Evolutionary conservation across 1,140 invertebrate genomes (phyloP).

Genomic region (Temnothorax curvispinosus): DNA sequence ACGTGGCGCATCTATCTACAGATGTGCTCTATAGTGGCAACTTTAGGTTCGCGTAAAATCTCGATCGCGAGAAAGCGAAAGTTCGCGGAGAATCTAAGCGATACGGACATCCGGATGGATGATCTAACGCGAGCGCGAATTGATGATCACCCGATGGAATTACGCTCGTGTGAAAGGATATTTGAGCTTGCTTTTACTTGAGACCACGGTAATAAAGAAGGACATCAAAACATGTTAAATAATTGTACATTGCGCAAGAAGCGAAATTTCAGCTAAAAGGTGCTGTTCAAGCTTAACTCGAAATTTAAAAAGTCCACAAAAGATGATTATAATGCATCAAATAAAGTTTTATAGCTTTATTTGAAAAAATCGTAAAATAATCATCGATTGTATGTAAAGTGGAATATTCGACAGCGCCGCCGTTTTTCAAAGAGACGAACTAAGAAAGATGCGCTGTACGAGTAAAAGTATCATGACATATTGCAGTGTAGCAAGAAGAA

Average conservation of each 20-base stretch:
- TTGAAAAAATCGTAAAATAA: too few relatives aligned
- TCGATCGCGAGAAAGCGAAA: constrained; percentile 40
- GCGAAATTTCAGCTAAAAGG: neutral
- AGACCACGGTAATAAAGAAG: neutral
- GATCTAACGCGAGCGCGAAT: constrained; percentile 15
- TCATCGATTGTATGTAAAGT: neutral
- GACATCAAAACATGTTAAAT: neutral
- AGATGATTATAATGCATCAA: neutral
- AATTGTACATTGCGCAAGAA: neutral
- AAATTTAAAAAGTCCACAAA: neutral
- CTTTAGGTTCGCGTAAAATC: constrained; percentile 24
- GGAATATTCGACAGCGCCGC: neutral
- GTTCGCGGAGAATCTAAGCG: neutral
- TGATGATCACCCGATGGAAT: neutral
- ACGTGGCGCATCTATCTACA: neutral
- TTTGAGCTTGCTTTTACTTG: neutral
- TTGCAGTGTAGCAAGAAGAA: neutral
- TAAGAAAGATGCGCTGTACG: neutral
- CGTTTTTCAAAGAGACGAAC: neutral
- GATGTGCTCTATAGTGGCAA: neutral
- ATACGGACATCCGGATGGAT: constrained; percentile 43
- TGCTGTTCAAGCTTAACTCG: neutral
- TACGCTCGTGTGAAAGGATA: neutral
- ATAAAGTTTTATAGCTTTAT: neutral
- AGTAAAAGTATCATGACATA: neutral